These are phyloP conservation scores for Apistogramma diplotaenia DNA, from an alignment of 2,113 vertebrate genomes.

Conservation along the genomic window DNA sequence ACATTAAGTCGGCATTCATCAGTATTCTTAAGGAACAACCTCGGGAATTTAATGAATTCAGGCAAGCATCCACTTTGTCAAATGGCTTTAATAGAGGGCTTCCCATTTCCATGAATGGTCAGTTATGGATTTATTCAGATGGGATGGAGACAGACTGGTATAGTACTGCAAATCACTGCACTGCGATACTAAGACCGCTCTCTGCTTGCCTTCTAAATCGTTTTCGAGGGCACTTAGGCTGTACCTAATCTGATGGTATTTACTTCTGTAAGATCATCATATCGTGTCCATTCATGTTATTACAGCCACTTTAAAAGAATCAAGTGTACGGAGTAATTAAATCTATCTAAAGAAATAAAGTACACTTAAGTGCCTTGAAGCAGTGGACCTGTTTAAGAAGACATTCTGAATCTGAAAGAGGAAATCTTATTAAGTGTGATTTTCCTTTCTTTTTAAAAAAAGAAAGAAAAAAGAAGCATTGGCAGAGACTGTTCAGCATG, in stretches of 20 bases:
- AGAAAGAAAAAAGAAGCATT: neutral
- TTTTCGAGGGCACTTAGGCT: constrained; percentile 42
- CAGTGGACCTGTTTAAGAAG: neutral
- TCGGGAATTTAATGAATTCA: constrained; percentile 62
- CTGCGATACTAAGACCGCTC: constrained; percentile 35
- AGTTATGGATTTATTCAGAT: constrained; percentile 66
- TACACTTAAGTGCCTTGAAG: neutral
- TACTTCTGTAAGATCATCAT: constrained; percentile 8
- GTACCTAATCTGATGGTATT: constrained; percentile 15
- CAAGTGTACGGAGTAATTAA: neutral
- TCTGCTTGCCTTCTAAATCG: constrained; percentile 30
- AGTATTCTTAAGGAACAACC: constrained; percentile 56
- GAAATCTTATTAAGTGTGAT: neutral
- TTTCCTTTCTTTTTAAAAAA: neutral
- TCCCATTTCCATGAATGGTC: constrained; percentile 63
- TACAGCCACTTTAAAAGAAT: neutral
- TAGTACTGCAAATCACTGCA: constrained; percentile 52
- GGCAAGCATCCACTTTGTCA: constrained; percentile 67
- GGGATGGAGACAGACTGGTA: constrained; percentile 40
- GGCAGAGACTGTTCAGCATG: neutral
- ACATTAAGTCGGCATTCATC: constrained; percentile 51
- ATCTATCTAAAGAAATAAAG: neutral
- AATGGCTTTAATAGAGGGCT: constrained; percentile 64
- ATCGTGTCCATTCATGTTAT: neutral
- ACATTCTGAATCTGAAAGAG: neutral